These are phyloP conservation scores for Glossosoma conforme DNA, from an alignment of 1,140 invertebrate species.

Conservation along the genomic window DNA sequence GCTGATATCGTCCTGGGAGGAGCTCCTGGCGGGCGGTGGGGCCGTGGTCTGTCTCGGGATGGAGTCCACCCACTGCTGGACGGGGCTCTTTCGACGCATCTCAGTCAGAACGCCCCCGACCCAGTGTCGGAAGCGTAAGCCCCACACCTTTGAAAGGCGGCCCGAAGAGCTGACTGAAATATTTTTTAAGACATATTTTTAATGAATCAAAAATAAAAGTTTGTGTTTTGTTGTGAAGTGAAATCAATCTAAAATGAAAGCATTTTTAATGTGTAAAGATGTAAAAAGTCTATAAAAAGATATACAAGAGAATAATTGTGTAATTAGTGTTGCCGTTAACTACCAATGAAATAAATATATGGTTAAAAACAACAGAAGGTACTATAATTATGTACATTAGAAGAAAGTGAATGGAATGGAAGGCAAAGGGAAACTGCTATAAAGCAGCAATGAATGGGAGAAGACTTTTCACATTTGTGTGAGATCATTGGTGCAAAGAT, in stretches of 20 bases:
- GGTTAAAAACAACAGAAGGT: too few species aligned
- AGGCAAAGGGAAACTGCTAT: too few species aligned
- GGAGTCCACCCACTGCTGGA: constrained; percentile 49
- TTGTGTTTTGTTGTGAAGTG: not conserved
- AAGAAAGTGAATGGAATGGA: too few species aligned
- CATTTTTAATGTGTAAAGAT: not conserved
- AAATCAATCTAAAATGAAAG: not conserved
- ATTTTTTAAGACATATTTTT: not conserved
- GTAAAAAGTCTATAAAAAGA: too few species aligned
- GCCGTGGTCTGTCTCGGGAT: constrained; percentile 36
- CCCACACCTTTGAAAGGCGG: constrained; percentile 42
- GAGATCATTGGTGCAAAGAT: too few species aligned
- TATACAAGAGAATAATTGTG: too few species aligned
- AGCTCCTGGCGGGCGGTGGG: not conserved
- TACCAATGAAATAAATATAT: too few species aligned
- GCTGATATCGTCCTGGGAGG: constrained; percentile 14
- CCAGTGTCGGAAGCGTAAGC: constrained; percentile 46
- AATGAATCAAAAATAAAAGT: not conserved
- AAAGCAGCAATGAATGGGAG: too few species aligned
- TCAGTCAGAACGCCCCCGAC: constrained; percentile 46
- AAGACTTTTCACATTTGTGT: too few species aligned
- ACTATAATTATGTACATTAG: too few species aligned
- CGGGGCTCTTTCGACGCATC: constrained; percentile 48
- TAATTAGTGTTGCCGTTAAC: too few species aligned
- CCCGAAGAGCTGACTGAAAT: not conserved